Evolutionary conservation across 1,140 invertebrate genomes (phyloP), one percentile per base, ranked within the genome.

Genomic region (Papilio helenus): DNA sequence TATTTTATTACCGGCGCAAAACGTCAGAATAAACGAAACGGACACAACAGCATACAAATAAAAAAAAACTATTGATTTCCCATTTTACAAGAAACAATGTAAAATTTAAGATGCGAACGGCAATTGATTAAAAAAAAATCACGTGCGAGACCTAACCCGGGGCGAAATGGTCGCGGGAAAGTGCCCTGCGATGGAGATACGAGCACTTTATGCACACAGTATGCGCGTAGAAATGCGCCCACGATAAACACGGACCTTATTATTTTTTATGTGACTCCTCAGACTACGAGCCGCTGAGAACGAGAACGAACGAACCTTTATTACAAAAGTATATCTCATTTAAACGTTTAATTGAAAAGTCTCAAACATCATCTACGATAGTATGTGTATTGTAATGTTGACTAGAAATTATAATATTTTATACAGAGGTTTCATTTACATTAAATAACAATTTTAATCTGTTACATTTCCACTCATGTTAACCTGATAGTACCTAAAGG

Each of bases 231-330:
- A 78, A 85, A 80, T 83, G 84, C 83, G 79, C 84, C 84, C 83
- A 89, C 84, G 80, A 88, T 88, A 91, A 92, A 88, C 88, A 89
- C 82, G 82, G 73, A 86, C 81, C 87, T 90, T 93, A 91, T 92
- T 92, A 92, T 93, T 91, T 92, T 93, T 92, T 92, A 92, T 93
- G 89, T 88, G 87, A 84, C 84, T 88, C 85, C 80, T 82, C 80
- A 74, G 76, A 84, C 82, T 83, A 82, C 72, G 79, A 79, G 51
- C 20, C 77, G 58, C 76, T 81, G 83, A 84, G 72, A 74, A 74
- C 44, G 44, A n/a, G n/a, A n/a, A n/a, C n/a, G n/a, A n/a, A n/a
- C 44, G 7, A 23, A 44, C 42, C 72, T 20, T 42, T 49, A 73
- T 74, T 49, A 74, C 72, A 72, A 42, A 44, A 14, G 10, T 39